Evolutionary conservation across 2,888 invertebrate species (phyloP).

Genomic region (Lasioglossum zephyrum): DNA sequence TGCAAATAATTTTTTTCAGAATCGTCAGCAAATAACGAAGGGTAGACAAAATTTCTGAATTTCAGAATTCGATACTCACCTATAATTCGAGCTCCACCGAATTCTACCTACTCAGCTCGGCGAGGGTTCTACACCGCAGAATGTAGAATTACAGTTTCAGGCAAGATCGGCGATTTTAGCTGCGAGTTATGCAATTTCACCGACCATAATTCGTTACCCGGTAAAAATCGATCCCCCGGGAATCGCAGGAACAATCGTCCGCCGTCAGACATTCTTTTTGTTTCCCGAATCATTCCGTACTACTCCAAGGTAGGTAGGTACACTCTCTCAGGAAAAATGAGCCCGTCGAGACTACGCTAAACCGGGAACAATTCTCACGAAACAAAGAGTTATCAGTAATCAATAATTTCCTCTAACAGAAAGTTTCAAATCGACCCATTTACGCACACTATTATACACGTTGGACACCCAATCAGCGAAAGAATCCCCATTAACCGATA

Average conservation of each 20-base stretch:
- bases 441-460: neutral
- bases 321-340: neutral
- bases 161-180: neutral
- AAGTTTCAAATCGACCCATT: neutral
- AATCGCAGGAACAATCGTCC: neutral
- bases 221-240: neutral
- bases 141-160: neutral
- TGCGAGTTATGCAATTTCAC: neutral
- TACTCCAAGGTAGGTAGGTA: neutral
- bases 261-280: neutral
- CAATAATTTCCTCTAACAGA: neutral
- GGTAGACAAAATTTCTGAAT: too few relatives aligned
- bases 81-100: too few relatives aligned
- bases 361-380: neutral
- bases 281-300: neutral
- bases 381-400: constrained; percentile 5
- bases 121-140: neutral
- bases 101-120: too few relatives aligned
- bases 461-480: neutral
- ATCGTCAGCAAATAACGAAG: too few relatives aligned
- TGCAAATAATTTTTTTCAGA: too few relatives aligned
- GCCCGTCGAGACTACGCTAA: neutral
- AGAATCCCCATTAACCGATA: constrained; percentile 12
- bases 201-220: neutral
- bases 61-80: too few relatives aligned